phyloP scores from a whole-genome alignment of 23 tunicate species.

The Phallusia fumigata region DNA sequence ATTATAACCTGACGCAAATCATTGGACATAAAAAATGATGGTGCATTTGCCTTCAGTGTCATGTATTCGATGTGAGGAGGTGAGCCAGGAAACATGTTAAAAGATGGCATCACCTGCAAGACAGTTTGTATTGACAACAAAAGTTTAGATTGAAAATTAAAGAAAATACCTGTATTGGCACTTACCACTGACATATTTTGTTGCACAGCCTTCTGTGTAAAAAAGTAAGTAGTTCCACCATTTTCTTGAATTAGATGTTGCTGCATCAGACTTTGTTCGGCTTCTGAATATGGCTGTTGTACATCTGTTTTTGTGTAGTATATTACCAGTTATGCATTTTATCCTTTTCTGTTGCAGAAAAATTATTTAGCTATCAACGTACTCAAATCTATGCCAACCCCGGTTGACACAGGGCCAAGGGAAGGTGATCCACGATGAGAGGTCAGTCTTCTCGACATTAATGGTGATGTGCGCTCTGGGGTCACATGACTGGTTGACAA shows the following conservation, averaged over 20 bases:
- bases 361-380: no score
- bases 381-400: conserved; percentile 10
- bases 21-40: conserved; percentile 80
- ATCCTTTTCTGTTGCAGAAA: no score
- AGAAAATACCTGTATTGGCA: no score
- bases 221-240: conserved; percentile 88
- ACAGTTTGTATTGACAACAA: neutral
- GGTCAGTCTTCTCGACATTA: conserved; percentile 54
- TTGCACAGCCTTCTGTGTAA: conserved; percentile 48
- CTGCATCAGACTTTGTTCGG: conserved; percentile 6
- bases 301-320: no score
- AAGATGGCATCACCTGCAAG: conserved; percentile 63
- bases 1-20: conserved; percentile 69
- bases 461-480: conserved; percentile 72
- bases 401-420: conserved; percentile 28
- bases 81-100: conserved; percentile 71
- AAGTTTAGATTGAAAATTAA: no score
- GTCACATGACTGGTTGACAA: conserved; percentile 51
- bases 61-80: conserved; percentile 86
- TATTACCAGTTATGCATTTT: no score
- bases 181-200: conserved; percentile 80
- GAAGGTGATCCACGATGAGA: conserved; percentile 49
- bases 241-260: conserved; percentile 62
- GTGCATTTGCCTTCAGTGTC: conserved; percentile 69
- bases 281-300: conserved; percentile 9